phyloP scores from a whole-genome alignment of 2,797 vertebrate genomes.

The Sebastes iracundus region DNA sequence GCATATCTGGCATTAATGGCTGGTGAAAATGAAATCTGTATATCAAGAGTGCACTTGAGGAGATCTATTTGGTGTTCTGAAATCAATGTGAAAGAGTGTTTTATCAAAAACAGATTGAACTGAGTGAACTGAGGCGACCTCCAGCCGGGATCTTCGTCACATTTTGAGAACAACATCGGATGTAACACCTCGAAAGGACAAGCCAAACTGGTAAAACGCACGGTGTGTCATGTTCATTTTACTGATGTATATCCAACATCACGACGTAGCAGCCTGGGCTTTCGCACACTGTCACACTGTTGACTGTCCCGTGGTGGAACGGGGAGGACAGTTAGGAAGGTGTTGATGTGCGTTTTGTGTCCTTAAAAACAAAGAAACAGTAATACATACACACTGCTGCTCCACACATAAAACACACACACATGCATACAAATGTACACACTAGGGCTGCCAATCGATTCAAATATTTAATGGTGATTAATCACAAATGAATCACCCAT shows the following conservation, averaged over 20 bases:
- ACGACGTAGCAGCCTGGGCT: slow-evolving; percentile 1
- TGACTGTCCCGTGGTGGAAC: neutral
- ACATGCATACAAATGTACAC: neutral
- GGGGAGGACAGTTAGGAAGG: slow-evolving; percentile 20
- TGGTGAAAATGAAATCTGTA: slow-evolving; percentile 57
- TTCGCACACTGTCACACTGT: slow-evolving; percentile 33
- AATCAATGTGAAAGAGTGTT: neutral
- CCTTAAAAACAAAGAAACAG: neutral
- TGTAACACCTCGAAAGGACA: slow-evolving; percentile 14
- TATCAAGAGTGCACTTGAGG: slow-evolving; percentile 21
- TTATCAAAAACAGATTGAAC: neutral
- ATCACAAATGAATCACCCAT: no score
- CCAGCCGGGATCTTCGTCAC: neutral
- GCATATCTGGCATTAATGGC: slow-evolving; percentile 28
- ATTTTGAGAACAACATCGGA: neutral
- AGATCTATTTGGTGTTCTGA: slow-evolving; percentile 4
- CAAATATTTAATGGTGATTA: no score
- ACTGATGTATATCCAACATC: neutral
- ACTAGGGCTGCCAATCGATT: no score
- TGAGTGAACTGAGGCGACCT: neutral
- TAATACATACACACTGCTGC: neutral
- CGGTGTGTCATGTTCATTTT: slow-evolving; percentile 20
- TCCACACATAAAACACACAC: neutral
- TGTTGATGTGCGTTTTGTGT: slow-evolving; percentile 14
- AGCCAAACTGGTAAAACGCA: slow-evolving; percentile 6